Base-by-base conservation (phyloP, 2,888 invertebrate genomes). In the Diarsia mendica region DNA sequence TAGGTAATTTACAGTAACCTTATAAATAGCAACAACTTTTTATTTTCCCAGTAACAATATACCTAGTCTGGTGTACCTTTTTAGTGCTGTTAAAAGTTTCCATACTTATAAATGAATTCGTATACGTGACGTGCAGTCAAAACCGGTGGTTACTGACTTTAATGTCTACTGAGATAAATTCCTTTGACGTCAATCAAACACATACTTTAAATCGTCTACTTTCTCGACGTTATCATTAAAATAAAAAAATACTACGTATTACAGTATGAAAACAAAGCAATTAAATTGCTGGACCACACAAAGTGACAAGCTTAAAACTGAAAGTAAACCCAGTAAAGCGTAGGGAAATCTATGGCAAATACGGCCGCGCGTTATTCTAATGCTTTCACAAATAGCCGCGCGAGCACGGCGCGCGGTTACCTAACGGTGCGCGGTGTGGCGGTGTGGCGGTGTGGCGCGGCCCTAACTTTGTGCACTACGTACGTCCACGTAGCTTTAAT, bases 241-340 rank as follows among this genome's bases (percentile, higher is more conserved):
- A 71, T 44, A 80, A 75, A 79, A 75, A 76, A 74, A 60, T 44
- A 66, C 66, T 39, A 67, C 33, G 11, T 61, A 66, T 64, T 60
- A 80, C 67, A 68, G 20, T 68, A 65, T 84, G 70, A 88, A 88
- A 83, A 82, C 73, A 82, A 78, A 86, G 83, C 80, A 89, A 90
- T 88, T 85, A 69, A 75, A 88, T 84, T 77, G 82, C 80, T 79
- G 87, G 92, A 92, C 93, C 94, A 95, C 95, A 94, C 94, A 93
- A 90, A 90, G 92, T 93, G 94, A 94, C 93, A 93, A 92, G 92
- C 89, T 90, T 94, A 91, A 94, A 94, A 94, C 94, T 92, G 91
- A 92, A 90, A 92, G 92, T 91, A 95, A 95, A 95, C 94, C 89
- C 82, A 88, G 91, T 90, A 92, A 93, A 92, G 91, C 93, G 91